Percentiles rank a stretch among this genome's conserved stretches.
Evolutionary conservation across 2,113 vertebrate species (phyloP).

Genomic region (Monopterus albus): DNA sequence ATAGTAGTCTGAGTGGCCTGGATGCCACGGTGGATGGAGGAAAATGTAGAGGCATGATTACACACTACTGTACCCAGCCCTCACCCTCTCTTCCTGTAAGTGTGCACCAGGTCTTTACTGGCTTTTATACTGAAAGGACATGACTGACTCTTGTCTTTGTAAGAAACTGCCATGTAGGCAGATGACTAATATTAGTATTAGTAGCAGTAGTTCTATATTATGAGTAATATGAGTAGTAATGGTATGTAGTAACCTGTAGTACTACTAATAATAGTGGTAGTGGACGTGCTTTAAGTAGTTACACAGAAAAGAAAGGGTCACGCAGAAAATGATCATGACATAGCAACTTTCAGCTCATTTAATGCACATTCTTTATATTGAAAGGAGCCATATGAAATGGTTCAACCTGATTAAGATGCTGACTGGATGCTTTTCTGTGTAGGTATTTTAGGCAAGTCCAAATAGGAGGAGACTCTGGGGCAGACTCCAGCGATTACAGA

Average conservation of each 20-base stretch:
- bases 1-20: conserved; percentile 62
- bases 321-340: too few species aligned
- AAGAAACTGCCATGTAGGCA: not conserved
- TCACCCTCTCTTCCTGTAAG: conserved; percentile 51
- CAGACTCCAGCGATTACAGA: not conserved
- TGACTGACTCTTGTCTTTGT: not conserved
- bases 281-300: too few species aligned
- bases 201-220: not conserved
- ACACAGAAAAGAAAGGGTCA: too few species aligned
- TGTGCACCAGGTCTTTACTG: not conserved
- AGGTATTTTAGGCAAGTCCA: too few species aligned
- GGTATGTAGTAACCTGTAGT: not conserved
- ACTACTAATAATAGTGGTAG: not conserved
- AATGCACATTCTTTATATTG: too few species aligned
- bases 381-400: too few species aligned
- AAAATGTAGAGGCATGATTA: conserved; percentile 70
- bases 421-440: too few species aligned
- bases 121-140: conserved; percentile 36
- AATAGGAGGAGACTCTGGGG: not conserved
- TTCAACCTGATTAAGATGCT: too few species aligned
- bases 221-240: not conserved
- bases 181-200: not conserved
- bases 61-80: conserved; percentile 53
- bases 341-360: too few species aligned
- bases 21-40: conserved; percentile 59